Percentiles rank a stretch among this genome's conserved stretches.
Conservation (phyloP, 2,888 invertebrate species). For the Shargacucullia verbasci region DNA sequence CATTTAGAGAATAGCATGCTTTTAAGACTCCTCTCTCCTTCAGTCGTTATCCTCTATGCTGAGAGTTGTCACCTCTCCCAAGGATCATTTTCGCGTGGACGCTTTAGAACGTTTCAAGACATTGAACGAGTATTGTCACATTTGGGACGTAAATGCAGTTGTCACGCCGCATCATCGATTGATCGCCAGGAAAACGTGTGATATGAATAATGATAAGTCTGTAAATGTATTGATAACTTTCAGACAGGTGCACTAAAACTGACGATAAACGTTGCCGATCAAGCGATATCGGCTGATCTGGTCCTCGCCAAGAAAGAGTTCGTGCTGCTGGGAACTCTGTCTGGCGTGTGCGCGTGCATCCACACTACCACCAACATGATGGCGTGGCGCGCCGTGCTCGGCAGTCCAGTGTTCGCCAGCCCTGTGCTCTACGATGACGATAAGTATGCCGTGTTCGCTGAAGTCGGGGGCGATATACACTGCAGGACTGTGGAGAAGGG, state of each 20-base stretch:
- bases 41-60: no score
- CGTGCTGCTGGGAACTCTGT: conserved; percentile 87
- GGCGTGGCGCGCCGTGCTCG: conserved; percentile 89
- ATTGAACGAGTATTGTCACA: no score
- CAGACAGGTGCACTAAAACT: conserved; percentile 84
- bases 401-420: conserved; percentile 91
- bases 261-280: conserved; percentile 75
- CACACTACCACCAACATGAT: conserved; percentile 85
- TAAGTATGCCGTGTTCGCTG: conserved; percentile 87
- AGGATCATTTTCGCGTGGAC: no score
- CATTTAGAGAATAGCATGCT: no score
- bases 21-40: no score
- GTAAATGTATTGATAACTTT: conserved; percentile 13
- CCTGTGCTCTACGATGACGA: conserved; percentile 89
- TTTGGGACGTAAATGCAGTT: no score
- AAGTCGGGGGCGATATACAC: conserved; percentile 88
- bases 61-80: no score
- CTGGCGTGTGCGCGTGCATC: conserved; percentile 89
- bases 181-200: no score
- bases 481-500: conserved; percentile 86
- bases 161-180: no score
- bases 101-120: no score
- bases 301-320: conserved; percentile 76
- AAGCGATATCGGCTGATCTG: conserved; percentile 85
- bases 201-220: not conserved